Percentiles rank a stretch among this genome's conserved stretches.
Evolutionary conservation across 2,797 vertebrate species (phyloP).

Genomic region (Gymnothorax reevesii): DNA sequence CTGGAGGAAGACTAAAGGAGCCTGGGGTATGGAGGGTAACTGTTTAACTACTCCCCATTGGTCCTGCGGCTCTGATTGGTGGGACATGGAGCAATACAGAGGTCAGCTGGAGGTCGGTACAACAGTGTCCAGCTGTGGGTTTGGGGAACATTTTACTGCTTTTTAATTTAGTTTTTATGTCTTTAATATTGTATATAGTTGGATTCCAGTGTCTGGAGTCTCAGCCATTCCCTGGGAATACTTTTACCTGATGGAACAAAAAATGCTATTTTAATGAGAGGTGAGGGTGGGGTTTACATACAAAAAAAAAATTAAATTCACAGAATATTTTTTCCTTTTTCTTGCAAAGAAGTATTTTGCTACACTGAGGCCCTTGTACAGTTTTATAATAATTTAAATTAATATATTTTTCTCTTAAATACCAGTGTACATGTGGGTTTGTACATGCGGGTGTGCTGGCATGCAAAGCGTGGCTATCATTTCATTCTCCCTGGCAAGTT

Average conservation of each 20-base stretch:
- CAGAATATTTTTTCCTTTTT: conserved; percentile 53
- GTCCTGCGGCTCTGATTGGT: conserved; percentile 37
- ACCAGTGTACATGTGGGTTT: conserved; percentile 55
- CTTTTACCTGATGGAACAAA: conserved; percentile 61
- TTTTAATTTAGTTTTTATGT: conserved; percentile 47
- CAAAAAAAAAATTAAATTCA: conserved; percentile 51
- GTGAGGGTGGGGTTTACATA: conserved; percentile 56
- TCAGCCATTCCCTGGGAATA: conserved; percentile 57
- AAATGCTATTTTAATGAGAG: conserved; percentile 66
- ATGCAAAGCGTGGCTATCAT: conserved; percentile 20
- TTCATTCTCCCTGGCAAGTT: not conserved
- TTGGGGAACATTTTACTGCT: conserved; percentile 41
- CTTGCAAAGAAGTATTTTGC: conserved; percentile 69
- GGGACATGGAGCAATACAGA: conserved; percentile 45
- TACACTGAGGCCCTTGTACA: conserved; percentile 81
- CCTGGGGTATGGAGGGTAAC: conserved; percentile 42
- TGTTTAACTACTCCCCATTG: conserved; percentile 42
- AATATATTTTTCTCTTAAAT: conserved; percentile 80
- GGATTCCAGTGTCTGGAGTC: conserved; percentile 67
- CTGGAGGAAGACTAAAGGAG: conserved; percentile 51
- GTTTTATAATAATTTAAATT: conserved; percentile 88
- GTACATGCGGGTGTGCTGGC: conserved; percentile 54
- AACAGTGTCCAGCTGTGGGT: conserved; percentile 32
- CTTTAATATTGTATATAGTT: conserved; percentile 62
- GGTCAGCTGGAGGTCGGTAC: conserved; percentile 44